Base-by-base conservation (phyloP, 2,797 vertebrate genomes). In the Sebastes flavidus region DNA sequence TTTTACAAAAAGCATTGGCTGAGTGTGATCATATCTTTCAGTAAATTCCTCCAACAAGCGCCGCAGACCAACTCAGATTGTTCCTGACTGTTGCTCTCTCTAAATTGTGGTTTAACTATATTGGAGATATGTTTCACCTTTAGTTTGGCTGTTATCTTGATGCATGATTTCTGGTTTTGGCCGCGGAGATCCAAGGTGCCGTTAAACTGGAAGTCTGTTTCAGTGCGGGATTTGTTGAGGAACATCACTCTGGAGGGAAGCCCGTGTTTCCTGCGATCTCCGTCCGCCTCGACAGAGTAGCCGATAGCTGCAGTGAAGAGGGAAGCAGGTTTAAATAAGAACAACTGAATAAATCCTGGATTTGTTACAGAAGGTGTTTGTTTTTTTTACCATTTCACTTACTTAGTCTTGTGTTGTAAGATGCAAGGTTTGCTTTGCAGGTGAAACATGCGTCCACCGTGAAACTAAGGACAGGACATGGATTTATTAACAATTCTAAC, bases 361-460 rank as follows among this genome's bases (percentile, higher is more conserved):
- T 78, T n/a, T 61, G 5, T 34, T 38, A 58, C 42, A 72, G 14
- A n/a, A 60, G 46, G 9, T 4, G 3, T 25, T 6, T 46, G 27
- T 5, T 36, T 30, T 3, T 30, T 54, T 58, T 22, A 32, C 4
- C 11, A 38, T 9, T 79, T 59, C 55, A 97, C 98, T 93, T 95
- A 99, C 99, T 95, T 92, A 99, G 95, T 85, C 82, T 92, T 59
- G 96, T 95, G 91, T 92, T 98, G 93, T 97, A 98, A 58, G 94
- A 89, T 7, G 76, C 72, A 16, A 95, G 95, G 65, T 97, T 97
- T 77, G 97, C 96, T 77, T 92, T 97, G 77, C 98, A 99, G 77
- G 94, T 91, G 88, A 99, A 99, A 90, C 98, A 99, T 2, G 95
- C 95, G 42, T 96, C 94, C 81, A 99, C 96, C 20, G 93, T 95